Percentiles rank a stretch among this genome's conserved stretches.
Evolutionary conservation across 2,797 vertebrate genomes (phyloP).

Genomic region (Sphaeramia orbicularis): DNA sequence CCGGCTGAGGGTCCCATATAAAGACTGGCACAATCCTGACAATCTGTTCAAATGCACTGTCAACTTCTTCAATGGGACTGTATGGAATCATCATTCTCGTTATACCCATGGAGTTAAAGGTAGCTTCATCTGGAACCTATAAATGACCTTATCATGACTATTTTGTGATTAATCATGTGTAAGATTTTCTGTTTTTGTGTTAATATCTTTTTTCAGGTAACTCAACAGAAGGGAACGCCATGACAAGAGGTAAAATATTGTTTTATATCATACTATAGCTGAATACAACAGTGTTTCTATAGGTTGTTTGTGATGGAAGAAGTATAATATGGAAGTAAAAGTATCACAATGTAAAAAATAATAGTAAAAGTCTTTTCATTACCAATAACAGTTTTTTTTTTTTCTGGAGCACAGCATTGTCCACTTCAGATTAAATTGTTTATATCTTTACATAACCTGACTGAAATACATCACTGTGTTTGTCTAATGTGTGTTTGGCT

Average conservation of each 20-base stretch:
- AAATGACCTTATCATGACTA: neutral
- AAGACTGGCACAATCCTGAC: neutral
- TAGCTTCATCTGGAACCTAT: neutral
- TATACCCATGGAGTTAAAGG: rapidly evolving
- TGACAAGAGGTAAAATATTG: constrained; percentile 39
- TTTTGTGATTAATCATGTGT: neutral
- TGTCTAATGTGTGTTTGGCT: no score
- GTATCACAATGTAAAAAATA: no score
- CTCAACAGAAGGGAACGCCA: rapidly evolving
- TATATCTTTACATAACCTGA: no score
- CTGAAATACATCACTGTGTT: no score
- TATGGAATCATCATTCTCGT: rapidly evolving
- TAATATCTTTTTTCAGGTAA: neutral
- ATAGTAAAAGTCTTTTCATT: no score
- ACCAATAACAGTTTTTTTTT: no score
- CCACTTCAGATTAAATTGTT: no score
- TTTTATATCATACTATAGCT: neutral
- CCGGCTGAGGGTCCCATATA: constrained; percentile 60
- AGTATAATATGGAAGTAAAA: no score
- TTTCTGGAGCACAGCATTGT: no score
- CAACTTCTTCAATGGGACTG: rapidly evolving
- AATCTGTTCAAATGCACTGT: constrained; percentile 36
- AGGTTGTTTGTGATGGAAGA: no score
- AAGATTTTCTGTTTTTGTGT: neutral
- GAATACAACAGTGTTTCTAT: neutral